A percentile compares a stretch with the other conserved stretches of the same genome.
phyloP scores from a whole-genome alignment of 2,113 vertebrate genomes.

The Epinephelus fuscoguttatus region DNA sequence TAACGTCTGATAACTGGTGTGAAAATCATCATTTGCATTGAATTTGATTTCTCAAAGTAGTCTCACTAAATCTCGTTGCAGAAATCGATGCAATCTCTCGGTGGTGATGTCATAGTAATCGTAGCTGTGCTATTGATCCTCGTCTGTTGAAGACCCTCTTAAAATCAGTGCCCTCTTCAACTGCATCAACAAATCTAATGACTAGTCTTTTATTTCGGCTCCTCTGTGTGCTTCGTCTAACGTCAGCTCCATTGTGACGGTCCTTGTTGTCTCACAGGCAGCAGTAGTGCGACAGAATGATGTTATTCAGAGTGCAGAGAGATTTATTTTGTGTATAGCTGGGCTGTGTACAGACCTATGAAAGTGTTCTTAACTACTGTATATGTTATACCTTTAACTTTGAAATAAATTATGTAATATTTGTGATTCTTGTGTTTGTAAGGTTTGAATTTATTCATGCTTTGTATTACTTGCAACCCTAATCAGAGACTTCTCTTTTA shows the following conservation, averaged over 20 bases:
- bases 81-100: conserved; percentile 44
- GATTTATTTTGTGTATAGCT: conserved; percentile 42
- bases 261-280: conserved; percentile 33
- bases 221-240: conserved; percentile 15
- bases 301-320: conserved; percentile 22
- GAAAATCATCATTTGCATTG: conserved; percentile 14
- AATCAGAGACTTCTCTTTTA: neutral
- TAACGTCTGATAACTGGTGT: conserved; percentile 33
- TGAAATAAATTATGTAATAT: conserved; percentile 79
- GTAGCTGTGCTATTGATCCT: conserved; percentile 56
- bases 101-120: conserved; percentile 52
- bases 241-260: conserved; percentile 1
- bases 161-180: conserved; percentile 41
- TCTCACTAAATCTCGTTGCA: conserved; percentile 35
- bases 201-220: conserved; percentile 34
- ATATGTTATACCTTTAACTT: conserved; percentile 74
- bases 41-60: conserved; percentile 32
- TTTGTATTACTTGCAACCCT: neutral
- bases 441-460: neutral
- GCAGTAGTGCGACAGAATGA: conserved; percentile 1
- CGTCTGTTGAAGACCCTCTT: conserved; percentile 33
- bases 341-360: conserved; percentile 28
- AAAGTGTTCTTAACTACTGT: conserved; percentile 73
- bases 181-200: conserved; percentile 34
- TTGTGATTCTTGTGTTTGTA: conserved; percentile 42